These are phyloP conservation scores for Drosophila persimilis DNA, from an alignment of 1,140 invertebrate species.

Conservation along the genomic window DNA sequence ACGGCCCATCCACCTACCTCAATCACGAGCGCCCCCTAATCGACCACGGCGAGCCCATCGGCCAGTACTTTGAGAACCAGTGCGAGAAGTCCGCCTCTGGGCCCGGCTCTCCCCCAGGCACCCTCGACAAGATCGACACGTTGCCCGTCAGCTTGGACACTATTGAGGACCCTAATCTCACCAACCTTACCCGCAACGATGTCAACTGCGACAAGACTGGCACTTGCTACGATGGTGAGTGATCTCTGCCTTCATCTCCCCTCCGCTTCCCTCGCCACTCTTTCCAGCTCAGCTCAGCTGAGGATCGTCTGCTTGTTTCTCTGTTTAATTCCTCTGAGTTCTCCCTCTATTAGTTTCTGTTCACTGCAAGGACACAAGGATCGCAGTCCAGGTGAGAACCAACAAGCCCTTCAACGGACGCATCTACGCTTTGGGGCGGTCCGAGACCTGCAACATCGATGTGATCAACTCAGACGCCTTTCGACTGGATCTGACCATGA, in stretches of 20 bases:
- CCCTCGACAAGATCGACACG: constrained; percentile 83
- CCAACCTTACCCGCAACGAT: constrained; percentile 89
- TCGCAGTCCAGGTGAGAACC: constrained; percentile 95
- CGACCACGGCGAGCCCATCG: constrained; percentile 94
- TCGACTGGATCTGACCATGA: constrained; percentile 95
- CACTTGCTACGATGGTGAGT: constrained; percentile 95
- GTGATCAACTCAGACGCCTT: constrained; percentile 96
- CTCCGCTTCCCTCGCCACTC: too few species aligned
- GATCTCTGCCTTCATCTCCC: too few species aligned
- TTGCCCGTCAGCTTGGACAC: constrained; percentile 89
- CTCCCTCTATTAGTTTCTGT: constrained; percentile 90
- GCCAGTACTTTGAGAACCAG: constrained; percentile 94
- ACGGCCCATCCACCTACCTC: constrained; percentile 94
- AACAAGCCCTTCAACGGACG: constrained; percentile 97
- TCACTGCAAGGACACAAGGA: constrained; percentile 96
- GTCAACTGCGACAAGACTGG: constrained; percentile 97
- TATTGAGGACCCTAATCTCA: constrained; percentile 88
- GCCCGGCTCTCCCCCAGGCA: constrained; percentile 57
- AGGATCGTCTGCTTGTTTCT: too few species aligned
- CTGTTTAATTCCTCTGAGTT: neutral
- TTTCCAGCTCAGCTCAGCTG: too few species aligned
- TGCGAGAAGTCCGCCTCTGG: constrained; percentile 87
- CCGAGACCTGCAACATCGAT: constrained; percentile 97
- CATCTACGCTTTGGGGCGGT: constrained; percentile 95
- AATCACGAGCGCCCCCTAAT: constrained; percentile 94